Evolutionary conservation across 1,140 invertebrate species (phyloP), one percentile per base, ranked within the genome.

Genomic region (Lordiphosa stackelbergi): DNA sequence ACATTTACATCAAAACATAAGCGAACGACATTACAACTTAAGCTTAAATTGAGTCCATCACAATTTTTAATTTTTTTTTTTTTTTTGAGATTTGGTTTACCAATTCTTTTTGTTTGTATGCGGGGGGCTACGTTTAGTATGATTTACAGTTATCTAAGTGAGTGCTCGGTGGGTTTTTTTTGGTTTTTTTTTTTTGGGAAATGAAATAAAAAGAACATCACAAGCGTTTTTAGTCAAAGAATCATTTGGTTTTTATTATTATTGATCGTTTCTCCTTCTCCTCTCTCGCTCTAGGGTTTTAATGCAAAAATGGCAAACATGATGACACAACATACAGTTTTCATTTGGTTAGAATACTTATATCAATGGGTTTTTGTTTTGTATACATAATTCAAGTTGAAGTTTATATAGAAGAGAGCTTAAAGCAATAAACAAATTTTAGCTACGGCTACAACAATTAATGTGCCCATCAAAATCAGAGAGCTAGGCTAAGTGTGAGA

Each of bases 171-270:
- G 74, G 74, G 56, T 79, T 62, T 16, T 35, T 54, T 47, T 31
- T 38, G 48, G 38, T 36, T 40, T 13, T 55, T 41, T 59, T 62
- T 48, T 48, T 41, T 53, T 42, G 40, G 37, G 54, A 47, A 66
- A 64, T 60, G 51, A 79, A 79, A 79, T 81, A 74, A 83, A 85
- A 74, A 79, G 57, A 88, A 88, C 88, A 81, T 79, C 59, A 85
- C 79, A 85, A 85, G 79, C 79, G 79, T 85, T 85, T 85, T 85
- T 85, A 85, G 75, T 85, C 79, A 85, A 85, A 85, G 79, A 85
- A 85, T 81, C 73, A 72, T 84, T 85, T 58, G 60, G 49, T 70
- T 84, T 84, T 73, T 66, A 66, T 66, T 66, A 66, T 66, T 71
- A 75, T 75, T 75, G 63, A 75, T 81, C 66, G 77, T 83, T 83